Evolutionary conservation across 1,140 invertebrate genomes (phyloP), one percentile per base, ranked within the genome.

Genomic region (Conus betulinus): DNA sequence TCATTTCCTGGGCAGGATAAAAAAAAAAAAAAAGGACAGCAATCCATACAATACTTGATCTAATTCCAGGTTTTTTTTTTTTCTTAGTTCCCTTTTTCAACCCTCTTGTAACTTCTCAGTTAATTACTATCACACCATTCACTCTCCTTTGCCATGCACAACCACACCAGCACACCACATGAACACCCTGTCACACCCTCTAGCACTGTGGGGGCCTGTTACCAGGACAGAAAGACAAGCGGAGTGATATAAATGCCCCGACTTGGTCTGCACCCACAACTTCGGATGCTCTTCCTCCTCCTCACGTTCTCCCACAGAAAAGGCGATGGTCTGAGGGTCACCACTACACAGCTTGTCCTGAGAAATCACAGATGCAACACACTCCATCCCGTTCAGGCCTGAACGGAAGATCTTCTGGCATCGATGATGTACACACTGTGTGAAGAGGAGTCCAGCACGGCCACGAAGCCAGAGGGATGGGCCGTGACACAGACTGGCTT

Each of bases 401-500:
- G 67, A 71, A 11, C 20, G 11, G 20, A 71, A 23, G 13, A 71
- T n/a, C 20, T 71, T 71, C 57, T 17, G 51, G 53, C 23, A n/a
- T 83, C 52, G n/a, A 83, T 23, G 15, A 83, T 55, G 39, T 55
- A 57, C 6, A 83, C 82, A 83, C 23, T 25, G 23, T 83, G 51
- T 23, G 51, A 55, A n/a, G 82, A 7, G 51, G 10, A 7, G 25
- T 83, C 82, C 82, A 83, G 52, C 52, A 83, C 57, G 1, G 52
- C 82, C n/a, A 83, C 4, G 20, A 83, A 83, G 15, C 82, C 82
- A 57, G 52, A 10, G 57, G 52, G 52, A 57, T 83, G 82, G n/a
- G 51, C 51, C 4, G 52, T n/a, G n/a, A 83, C 53, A 23, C 82
- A 27, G 5, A 83, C 39, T 23, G 82, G 82, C 15, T 17, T 53